Evolutionary conservation across 2,797 vertebrate genomes (phyloP).

Genomic region (Podargus strigoides): DNA sequence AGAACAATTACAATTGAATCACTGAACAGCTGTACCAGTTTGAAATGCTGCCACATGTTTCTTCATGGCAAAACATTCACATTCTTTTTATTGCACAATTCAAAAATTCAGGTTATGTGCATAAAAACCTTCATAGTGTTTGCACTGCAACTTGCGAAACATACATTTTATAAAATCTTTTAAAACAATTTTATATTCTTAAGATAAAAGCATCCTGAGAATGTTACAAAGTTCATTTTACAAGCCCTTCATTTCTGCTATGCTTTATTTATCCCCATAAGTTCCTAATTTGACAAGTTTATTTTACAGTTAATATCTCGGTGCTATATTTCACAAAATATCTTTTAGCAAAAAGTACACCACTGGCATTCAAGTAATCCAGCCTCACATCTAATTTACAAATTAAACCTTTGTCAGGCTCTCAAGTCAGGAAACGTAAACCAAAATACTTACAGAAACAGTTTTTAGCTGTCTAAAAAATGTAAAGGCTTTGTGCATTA

Average conservation of each 20-base stretch:
- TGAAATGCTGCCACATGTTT: conserved; percentile 54
- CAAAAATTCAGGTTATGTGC: conserved; percentile 59
- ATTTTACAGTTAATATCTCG: conserved; percentile 68
- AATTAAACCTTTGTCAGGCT: conserved; percentile 66
- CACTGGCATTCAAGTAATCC: conserved; percentile 64
- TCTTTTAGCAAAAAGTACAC: conserved; percentile 72
- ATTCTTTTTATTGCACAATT: conserved; percentile 73
- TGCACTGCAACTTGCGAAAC: conserved; percentile 65
- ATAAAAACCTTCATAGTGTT: conserved; percentile 67
- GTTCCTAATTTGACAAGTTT: conserved; percentile 63
- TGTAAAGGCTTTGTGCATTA: conserved; percentile 69
- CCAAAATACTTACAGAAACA: conserved; percentile 63
- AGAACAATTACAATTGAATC: conserved; percentile 49
- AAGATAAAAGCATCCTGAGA: conserved; percentile 80
- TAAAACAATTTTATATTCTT: conserved; percentile 69
- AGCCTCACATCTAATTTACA: conserved; percentile 62
- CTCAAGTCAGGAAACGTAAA: conserved; percentile 62
- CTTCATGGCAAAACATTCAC: conserved; percentile 55
- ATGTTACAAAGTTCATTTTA: conserved; percentile 77
- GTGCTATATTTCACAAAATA: conserved; percentile 72
- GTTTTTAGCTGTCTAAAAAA: conserved; percentile 45
- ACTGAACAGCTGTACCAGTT: conserved; percentile 53
- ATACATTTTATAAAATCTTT: conserved; percentile 78
- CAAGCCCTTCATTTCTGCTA: conserved; percentile 76
- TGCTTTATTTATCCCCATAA: conserved; percentile 72